Conservation (phyloP, 1,140 invertebrate genomes). For the Epicauta chinensis region DNA sequence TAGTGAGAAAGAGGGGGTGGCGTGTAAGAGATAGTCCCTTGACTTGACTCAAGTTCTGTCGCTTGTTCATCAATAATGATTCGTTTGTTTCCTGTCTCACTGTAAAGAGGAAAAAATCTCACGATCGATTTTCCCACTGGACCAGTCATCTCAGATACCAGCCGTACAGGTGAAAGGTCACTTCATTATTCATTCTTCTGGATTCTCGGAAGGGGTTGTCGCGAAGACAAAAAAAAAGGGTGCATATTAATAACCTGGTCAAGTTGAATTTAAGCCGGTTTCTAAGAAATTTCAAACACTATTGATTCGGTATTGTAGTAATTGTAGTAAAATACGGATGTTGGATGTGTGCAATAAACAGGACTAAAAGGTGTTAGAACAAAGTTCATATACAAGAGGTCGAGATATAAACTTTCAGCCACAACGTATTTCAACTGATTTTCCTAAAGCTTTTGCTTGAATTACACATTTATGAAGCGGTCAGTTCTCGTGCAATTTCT, state of each 20-base stretch:
- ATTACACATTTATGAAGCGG: constrained; percentile 20
- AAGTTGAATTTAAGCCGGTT: not conserved
- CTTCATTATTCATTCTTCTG: constrained; percentile 3
- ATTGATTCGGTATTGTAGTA: no score
- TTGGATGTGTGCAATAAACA: no score
- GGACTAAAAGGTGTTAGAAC: no score
- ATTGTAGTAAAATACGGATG: no score
- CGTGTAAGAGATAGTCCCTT: constrained; percentile 4
- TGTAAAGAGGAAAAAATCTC: constrained; percentile 3
- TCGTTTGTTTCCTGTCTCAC: no score
- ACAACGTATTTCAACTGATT: constrained; percentile 27
- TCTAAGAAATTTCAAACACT: no score
- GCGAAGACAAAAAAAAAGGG: not conserved
- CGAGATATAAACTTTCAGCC: constrained; percentile 21
- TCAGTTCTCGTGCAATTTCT: no score
- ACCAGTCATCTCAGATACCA: constrained; percentile 9
- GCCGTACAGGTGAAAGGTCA: constrained; percentile 15
- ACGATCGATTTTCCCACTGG: constrained; percentile 9
- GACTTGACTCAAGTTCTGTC: constrained; percentile 18
- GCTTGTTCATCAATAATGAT: constrained; percentile 10
- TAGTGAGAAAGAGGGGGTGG: no score
- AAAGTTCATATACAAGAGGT: constrained; percentile 12
- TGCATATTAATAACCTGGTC: constrained; percentile 9
- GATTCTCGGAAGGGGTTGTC: constrained; percentile 4
- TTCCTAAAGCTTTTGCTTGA: constrained; percentile 23